Base-by-base conservation (phyloP, 2,888 invertebrate species). In the Epinotia ramella region DNA sequence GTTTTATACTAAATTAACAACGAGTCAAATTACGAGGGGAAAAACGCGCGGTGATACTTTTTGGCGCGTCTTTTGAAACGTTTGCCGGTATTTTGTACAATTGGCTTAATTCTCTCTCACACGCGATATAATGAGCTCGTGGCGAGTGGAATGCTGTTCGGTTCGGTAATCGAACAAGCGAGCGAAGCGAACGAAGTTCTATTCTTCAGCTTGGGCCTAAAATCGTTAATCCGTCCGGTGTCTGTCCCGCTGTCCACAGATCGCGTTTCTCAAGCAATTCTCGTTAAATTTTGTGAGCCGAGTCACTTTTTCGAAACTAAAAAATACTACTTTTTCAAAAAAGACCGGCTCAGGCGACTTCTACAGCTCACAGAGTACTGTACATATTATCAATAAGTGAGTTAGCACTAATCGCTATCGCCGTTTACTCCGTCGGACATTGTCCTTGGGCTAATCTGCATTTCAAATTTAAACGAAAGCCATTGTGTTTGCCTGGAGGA, bases 21-120 rank as follows among this genome's bases (percentile, higher is more conserved):
- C 46, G 46, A 24, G 56, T 40, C 44, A n/a, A 57, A 40, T 28
- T 59, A 53, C 28, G 53, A 60, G n/a, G 9, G 18, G 59, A 73
- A 62, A 53, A 65, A 20, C 40, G 33, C 40, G 16, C 64, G 64
- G 13, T 16, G 59, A 69, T 64, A 20, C 40, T 40, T 64, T 74
- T 64, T 69, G 73, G 68, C 73, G 73, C 73, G 73, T 49, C 60
- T 66, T 75, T 76, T 76, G 71, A 71, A 71, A 59, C 65, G 62
- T 71, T 65, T 71, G 44, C 76, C 65, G 57, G 65, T 33, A 46
- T 73, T 68, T 56, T 49, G 59, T 68, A 73, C 68, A 76, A 76
- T 62, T 63, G 57, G 73, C n/a, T 68, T 76, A 73, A 73, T 64
- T 73, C 73, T 67, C 46, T 46, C 69, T 70, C 63, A 59, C 64